phyloP scores from a whole-genome alignment of 2,888 invertebrate species.

The Clivina fossor region DNA sequence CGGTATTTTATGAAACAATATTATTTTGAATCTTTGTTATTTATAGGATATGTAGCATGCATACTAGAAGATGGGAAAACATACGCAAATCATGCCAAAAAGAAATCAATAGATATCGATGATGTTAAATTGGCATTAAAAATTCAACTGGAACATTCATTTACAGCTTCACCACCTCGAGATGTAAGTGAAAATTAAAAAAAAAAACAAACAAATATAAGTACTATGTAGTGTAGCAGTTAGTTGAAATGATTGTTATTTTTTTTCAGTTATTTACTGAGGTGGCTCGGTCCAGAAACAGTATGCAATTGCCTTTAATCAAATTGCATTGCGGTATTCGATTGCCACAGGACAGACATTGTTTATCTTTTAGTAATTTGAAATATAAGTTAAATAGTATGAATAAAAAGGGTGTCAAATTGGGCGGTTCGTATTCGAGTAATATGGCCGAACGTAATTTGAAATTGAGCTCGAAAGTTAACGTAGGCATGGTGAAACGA shows the following conservation, averaged over 20 bases:
- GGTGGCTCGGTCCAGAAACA: constrained; percentile 85
- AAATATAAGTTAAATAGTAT: constrained; percentile 59
- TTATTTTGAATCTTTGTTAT: too few relatives aligned
- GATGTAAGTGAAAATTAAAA: constrained; percentile 62
- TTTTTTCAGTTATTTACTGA: constrained; percentile 68
- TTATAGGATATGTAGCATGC: constrained; percentile 79
- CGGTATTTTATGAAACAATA: too few relatives aligned
- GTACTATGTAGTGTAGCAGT: too few relatives aligned
- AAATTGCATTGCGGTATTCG: constrained; percentile 91
- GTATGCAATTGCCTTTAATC: constrained; percentile 84
- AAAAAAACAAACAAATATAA: too few relatives aligned
- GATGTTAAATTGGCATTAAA: constrained; percentile 91
- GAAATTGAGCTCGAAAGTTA: constrained; percentile 58
- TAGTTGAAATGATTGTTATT: constrained; percentile 17
- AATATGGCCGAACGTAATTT: constrained; percentile 37
- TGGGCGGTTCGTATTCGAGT: background rate
- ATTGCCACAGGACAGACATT: constrained; percentile 94
- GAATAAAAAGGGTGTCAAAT: constrained; percentile 45
- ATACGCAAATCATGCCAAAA: constrained; percentile 89
- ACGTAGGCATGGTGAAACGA: constrained; percentile 57
- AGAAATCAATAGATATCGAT: constrained; percentile 88
- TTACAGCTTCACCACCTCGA: constrained; percentile 88
- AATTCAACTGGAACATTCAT: constrained; percentile 83
- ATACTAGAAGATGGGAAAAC: constrained; percentile 89
- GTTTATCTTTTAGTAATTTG: constrained; percentile 80